phyloP scores from a whole-genome alignment of 2,797 vertebrate species.

The Enteromius thamalakanensis region DNA sequence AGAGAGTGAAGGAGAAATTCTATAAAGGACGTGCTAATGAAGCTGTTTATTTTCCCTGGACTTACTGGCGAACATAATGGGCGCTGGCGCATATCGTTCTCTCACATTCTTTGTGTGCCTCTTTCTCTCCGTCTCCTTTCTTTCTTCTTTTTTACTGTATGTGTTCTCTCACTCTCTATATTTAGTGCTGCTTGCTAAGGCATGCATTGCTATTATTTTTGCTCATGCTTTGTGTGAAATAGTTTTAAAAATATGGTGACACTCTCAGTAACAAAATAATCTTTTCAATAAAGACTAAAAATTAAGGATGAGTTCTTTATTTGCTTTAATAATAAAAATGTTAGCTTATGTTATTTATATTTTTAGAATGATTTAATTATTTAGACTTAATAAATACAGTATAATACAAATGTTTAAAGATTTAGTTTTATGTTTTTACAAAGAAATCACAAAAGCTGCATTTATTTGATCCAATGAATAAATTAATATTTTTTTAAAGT shows the following conservation, averaged over 20 bases:
- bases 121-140: background rate
- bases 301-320: background rate
- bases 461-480: background rate
- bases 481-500: background rate
- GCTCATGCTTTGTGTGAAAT: background rate
- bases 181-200: background rate
- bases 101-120: conserved; percentile 15
- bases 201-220: conserved; percentile 4
- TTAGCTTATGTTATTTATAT: background rate
- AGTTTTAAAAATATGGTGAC: conserved; percentile 16
- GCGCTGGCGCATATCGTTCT: conserved; percentile 32
- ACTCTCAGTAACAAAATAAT: background rate
- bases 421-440: background rate
- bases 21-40: conserved; percentile 59
- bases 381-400: background rate
- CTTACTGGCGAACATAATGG: conserved; percentile 54
- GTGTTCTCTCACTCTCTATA: background rate
- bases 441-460: background rate
- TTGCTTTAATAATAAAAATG: background rate
- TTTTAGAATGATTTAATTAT: background rate
- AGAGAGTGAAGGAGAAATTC: conserved; percentile 30
- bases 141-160: background rate
- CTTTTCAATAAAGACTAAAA: background rate
- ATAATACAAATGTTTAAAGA: background rate
- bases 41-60: conserved; percentile 61